Percentiles rank a stretch among this genome's conserved stretches.
Evolutionary conservation across 1,140 invertebrate species (phyloP).

Genomic region (Drosophila ogumai): DNA sequence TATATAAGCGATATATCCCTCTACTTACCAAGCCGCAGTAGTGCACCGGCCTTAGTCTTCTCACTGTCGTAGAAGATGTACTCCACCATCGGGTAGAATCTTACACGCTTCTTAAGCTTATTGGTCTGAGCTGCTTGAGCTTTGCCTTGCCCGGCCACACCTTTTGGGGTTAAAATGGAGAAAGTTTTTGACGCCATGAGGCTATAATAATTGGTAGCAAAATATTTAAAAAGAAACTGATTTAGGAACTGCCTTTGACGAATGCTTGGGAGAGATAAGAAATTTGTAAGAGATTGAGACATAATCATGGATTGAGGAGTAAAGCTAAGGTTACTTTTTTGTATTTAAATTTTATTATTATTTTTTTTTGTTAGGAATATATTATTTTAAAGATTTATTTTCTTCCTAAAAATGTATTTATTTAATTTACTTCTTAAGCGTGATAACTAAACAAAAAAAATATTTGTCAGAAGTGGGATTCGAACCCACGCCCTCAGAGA

Average conservation of each 20-base stretch:
- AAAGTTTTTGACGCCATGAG: background rate
- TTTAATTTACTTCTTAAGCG: background rate
- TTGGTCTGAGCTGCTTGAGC: background rate
- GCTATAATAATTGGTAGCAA: background rate
- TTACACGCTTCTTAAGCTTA: conserved; percentile 31
- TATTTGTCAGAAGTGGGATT: conserved; percentile 93
- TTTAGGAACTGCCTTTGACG: background rate
- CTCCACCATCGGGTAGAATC: conserved; percentile 46
- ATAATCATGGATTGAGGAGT: too few relatives aligned
- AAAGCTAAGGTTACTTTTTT: background rate
- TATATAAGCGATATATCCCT: background rate
- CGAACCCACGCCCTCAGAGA: conserved; percentile 94
- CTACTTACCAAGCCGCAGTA: conserved; percentile 19
- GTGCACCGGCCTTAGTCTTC: background rate
- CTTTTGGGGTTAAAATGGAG: background rate
- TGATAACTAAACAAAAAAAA: conserved; percentile 81
- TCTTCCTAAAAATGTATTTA: too few relatives aligned
- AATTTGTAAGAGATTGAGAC: too few relatives aligned
- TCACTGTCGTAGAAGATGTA: conserved; percentile 20
- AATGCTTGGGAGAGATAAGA: background rate
- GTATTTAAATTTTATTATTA: background rate
- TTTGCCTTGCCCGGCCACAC: background rate
- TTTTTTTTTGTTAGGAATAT: too few relatives aligned
- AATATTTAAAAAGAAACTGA: background rate
- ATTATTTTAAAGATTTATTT: too few relatives aligned